Conservation (phyloP, 2,113 vertebrate species). For the Xiphorhynchus elegans region DNA sequence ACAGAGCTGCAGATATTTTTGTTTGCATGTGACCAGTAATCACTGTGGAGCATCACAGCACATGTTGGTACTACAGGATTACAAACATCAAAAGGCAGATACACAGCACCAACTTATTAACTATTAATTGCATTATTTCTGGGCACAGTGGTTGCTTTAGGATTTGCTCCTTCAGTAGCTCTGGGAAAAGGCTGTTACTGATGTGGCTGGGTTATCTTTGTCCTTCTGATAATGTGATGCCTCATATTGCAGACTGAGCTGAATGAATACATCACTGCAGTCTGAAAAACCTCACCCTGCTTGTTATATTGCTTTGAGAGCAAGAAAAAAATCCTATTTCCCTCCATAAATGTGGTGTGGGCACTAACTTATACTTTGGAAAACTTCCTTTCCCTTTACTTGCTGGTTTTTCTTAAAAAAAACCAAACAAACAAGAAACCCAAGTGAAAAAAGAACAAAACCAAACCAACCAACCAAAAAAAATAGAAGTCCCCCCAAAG, state of each 20-base stretch:
- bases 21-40: background rate
- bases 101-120: background rate
- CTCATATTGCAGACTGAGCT: background rate
- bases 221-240: background rate
- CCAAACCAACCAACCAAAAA: background rate
- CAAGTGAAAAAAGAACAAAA: background rate
- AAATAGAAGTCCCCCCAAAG: background rate
- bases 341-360: background rate
- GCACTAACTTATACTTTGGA: background rate
- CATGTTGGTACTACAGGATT: background rate
- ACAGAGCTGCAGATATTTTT: background rate
- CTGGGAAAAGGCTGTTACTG: background rate
- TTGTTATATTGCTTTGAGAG: background rate
- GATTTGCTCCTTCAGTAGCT: background rate
- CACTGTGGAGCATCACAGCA: background rate
- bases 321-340: background rate
- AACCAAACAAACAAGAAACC: background rate
- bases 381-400: background rate
- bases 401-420: background rate
- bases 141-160: background rate
- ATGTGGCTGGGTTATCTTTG: background rate
- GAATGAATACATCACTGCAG: background rate
- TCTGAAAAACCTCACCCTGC: background rate
- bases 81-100: background rate
- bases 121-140: background rate